Evolutionary conservation across 2,113 vertebrate genomes (phyloP).

Genomic region (Speoplatyrhinus poulsoni): DNA sequence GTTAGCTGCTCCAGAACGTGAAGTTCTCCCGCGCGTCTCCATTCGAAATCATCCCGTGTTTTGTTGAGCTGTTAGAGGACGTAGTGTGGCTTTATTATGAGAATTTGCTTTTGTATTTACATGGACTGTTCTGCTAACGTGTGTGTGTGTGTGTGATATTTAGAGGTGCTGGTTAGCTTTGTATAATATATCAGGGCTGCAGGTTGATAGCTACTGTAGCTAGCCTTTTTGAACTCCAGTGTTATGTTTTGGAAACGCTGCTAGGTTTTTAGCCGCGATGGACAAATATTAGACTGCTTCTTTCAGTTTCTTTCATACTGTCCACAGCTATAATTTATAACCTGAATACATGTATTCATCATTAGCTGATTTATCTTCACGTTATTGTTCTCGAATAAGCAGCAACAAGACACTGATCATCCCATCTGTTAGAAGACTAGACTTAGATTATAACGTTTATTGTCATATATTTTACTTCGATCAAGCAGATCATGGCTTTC

Average conservation of each 20-base stretch:
- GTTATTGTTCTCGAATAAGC: too few relatives aligned
- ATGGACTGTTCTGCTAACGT: not conserved
- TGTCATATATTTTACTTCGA: too few relatives aligned
- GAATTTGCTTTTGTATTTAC: not conserved
- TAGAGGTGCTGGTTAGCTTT: not conserved
- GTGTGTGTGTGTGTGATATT: not conserved
- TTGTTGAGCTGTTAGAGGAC: not conserved
- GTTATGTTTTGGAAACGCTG: not conserved
- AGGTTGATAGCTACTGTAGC: not conserved
- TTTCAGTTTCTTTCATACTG: not conserved
- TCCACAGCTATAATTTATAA: too few relatives aligned
- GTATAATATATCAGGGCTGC: not conserved
- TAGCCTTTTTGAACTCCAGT: not conserved
- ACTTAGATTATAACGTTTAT: too few relatives aligned
- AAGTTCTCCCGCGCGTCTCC: conserved; percentile 17
- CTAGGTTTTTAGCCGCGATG: not conserved
- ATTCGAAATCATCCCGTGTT: not conserved
- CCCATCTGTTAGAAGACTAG: too few relatives aligned
- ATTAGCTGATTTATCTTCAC: too few relatives aligned
- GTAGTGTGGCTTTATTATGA: not conserved
- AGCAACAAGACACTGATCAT: too few relatives aligned
- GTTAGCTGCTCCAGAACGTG: conserved; percentile 52
- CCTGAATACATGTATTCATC: too few relatives aligned
- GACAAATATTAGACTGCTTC: not conserved
- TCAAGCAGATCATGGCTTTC: too few relatives aligned